Evolutionary conservation across 2,113 vertebrate genomes (phyloP), one percentile per base, ranked within the genome.

Genomic region (Hippolais icterina): DNA sequence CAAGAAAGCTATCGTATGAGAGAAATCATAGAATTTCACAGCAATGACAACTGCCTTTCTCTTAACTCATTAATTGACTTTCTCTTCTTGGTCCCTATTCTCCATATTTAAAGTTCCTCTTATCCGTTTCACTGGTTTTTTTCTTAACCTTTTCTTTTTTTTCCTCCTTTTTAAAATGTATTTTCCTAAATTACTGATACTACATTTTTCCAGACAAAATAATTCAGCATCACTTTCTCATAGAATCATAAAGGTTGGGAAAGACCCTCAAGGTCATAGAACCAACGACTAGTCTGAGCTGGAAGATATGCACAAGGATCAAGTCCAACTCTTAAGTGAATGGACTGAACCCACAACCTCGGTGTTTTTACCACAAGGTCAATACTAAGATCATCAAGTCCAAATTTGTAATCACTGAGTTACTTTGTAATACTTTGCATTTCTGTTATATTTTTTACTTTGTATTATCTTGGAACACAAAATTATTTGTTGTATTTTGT

Each of bases 301-400:
- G 54, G 39, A 60, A 69, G 46, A 11, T 12, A 46, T 3, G 15
- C 72, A 69, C 17, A 44, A 22, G 33, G 44, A 86, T 68, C 9
- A 14, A 68, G 33, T 23, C 31, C 37, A 76, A 9, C 31, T 29
- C 14, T 37, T 46, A 53, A 28, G 1, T 15, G 46, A 59, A 44
- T 27, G 22, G 17, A 68, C 2, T 33, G 27, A 37, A 68, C 5
- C 6, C 31, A 68, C 31, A 37, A 18, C 11, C 21, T 22, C 1
- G 0, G 21, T 0, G 1, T 15, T 68, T 71, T 44, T 33, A 60
- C 14, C 1, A 0, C 25, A 46, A 28, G 14, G 39, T n/a, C 47
- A 78, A 13, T 42, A 78, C 11, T 12, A 33, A 6, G 14, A 61
- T 20, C n/a, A 69, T 22, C 16, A 46, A 76, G 6, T 61, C 29